These are phyloP conservation scores for Ophioderma brevispina DNA, from an alignment of 35 echinoderm and acorn worm species.

Conservation along the genomic window DNA sequence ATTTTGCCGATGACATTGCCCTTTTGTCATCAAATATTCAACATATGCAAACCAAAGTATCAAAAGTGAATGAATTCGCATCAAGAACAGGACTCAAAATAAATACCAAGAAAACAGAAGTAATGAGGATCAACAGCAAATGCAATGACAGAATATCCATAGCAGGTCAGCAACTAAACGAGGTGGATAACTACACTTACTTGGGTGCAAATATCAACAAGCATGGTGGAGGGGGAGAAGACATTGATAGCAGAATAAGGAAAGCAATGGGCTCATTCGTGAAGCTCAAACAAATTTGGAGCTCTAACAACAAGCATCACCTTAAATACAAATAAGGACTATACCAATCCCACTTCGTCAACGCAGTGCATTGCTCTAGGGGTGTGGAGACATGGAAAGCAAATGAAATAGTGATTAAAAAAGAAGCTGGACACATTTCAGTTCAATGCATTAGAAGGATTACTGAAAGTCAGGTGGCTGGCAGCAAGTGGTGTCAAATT, in stretches of 20 bases:
- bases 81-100: slow-evolving; percentile 19
- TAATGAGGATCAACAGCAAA: slow-evolving; percentile 24
- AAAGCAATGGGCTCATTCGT: background rate
- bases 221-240: background rate
- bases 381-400: slow-evolving; percentile 9
- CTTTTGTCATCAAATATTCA: background rate
- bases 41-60: slow-evolving; percentile 26
- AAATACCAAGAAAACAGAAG: slow-evolving; percentile 17
- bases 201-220: background rate
- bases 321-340: background rate
- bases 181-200: background rate
- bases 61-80: background rate
- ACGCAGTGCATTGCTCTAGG: background rate
- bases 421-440: slow-evolving; percentile 12
- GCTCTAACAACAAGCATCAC: background rate
- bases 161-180: background rate
- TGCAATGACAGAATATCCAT: background rate
- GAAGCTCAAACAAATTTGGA: slow-evolving; percentile 15
- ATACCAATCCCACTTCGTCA: background rate
- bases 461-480: background rate
- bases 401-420: background rate
- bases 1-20: slow-evolving; percentile 39
- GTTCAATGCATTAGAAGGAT: background rate
- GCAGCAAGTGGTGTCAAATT: background rate
- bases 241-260: slow-evolving; percentile 3